A percentile compares a stretch with the other conserved stretches of the same genome.
Evolutionary conservation across 2,797 vertebrate species (phyloP).

Genomic region (Amblyopsis hoosieri): DNA sequence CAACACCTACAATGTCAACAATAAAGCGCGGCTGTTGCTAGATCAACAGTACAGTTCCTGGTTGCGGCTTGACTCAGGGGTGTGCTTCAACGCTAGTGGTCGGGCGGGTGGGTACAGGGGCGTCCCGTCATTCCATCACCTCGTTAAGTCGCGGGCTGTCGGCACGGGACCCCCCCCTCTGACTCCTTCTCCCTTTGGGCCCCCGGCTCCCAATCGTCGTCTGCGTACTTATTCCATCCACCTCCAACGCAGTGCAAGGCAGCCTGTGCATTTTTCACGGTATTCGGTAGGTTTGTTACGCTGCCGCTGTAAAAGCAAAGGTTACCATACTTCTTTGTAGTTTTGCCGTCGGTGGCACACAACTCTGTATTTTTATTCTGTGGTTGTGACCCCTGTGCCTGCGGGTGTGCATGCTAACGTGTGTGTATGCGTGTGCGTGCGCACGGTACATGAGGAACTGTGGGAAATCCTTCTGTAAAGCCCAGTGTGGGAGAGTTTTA

Average conservation of each 20-base stretch:
- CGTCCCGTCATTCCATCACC: constrained; percentile 49
- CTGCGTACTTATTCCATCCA: background rate
- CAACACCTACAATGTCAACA: constrained; percentile 29
- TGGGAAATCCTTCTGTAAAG: too few species aligned
- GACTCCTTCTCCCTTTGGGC: constrained; percentile 36
- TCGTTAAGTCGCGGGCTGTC: constrained; percentile 53
- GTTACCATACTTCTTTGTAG: background rate
- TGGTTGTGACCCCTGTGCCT: background rate
- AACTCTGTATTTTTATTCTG: background rate
- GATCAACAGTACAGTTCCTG: constrained; percentile 39
- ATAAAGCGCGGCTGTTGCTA: constrained; percentile 48
- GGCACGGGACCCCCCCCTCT: constrained; percentile 29
- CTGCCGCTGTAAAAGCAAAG: constrained; percentile 2
- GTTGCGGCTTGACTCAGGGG: constrained; percentile 40
- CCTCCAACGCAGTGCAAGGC: constrained; percentile 43
- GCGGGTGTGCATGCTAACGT: background rate
- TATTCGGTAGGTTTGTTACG: constrained; percentile 46
- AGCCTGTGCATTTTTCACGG: constrained; percentile 25
- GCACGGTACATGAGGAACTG: background rate
- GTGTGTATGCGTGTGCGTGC: background rate
- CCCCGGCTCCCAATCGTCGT: constrained; percentile 43
- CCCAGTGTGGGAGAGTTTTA: too few species aligned
- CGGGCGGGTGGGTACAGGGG: constrained; percentile 32
- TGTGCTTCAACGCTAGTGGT: constrained; percentile 17
- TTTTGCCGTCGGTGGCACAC: background rate